A percentile compares a stretch with the other conserved stretches of the same genome.
phyloP scores from a whole-genome alignment of 2,888 invertebrate genomes.

The Schizotus pectinicornis region DNA sequence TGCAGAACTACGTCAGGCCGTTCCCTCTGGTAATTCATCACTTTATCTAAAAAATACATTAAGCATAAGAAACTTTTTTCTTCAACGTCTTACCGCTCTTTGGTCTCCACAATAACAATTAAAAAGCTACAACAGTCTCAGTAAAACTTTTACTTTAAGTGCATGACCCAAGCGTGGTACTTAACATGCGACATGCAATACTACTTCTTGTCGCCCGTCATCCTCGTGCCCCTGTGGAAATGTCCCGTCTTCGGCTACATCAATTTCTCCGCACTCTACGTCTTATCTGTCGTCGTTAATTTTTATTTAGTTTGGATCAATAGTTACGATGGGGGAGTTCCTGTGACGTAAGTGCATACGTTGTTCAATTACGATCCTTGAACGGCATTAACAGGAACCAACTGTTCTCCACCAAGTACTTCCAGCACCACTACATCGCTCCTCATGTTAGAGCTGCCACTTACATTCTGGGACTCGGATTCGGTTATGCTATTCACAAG shows the following conservation, averaged over 20 bases:
- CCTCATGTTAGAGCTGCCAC: constrained; percentile 52
- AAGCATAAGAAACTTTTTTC: too few relatives aligned
- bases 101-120: too few relatives aligned
- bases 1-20: constrained; percentile 53
- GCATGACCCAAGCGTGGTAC: constrained; percentile 59
- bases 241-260: constrained; percentile 52
- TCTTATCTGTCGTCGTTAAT: constrained; percentile 49
- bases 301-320: constrained; percentile 53
- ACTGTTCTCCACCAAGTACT: constrained; percentile 43
- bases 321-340: constrained; percentile 49
- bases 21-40: constrained; percentile 31
- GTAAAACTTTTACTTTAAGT: constrained; percentile 41
- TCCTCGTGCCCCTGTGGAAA: constrained; percentile 55
- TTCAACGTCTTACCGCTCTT: too few relatives aligned
- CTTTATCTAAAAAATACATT: neutral
- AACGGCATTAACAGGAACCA: constrained; percentile 35
- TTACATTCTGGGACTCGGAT: constrained; percentile 52
- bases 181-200: constrained; percentile 59
- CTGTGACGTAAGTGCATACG: constrained; percentile 56
- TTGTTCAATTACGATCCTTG: neutral
- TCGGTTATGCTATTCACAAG: constrained; percentile 47
- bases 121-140: neutral
- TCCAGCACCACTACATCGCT: constrained; percentile 48
- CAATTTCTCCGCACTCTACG: constrained; percentile 42
- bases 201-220: constrained; percentile 55